Evolutionary conservation across 2,797 vertebrate species (phyloP), one percentile per base, ranked within the genome.

Genomic region (Karalla daura): DNA sequence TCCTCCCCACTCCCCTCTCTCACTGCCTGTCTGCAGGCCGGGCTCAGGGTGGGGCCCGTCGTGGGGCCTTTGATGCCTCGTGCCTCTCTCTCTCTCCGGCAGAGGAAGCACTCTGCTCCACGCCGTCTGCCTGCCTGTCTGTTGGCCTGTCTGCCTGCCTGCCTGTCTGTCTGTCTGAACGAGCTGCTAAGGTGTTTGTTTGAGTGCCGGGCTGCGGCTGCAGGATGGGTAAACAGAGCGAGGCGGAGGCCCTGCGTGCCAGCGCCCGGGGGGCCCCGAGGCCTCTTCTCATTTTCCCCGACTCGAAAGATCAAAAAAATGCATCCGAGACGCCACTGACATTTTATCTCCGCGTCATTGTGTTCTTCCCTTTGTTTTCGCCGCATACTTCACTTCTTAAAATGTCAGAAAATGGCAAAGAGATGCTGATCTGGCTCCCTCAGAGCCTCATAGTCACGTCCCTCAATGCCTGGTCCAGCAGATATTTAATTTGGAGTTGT

Each of bases 51-150:
- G 83, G 76, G 84, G 76, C 63, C 74, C 6, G 35, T 18, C 0
- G 27, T 64, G 67, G 67, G 58, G 80, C 70, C 77, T 88, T 89
- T 90, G 82, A 89, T 81, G 79, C 60, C 25, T 55, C 4, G 3
- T 30, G 3, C 56, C 21, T 33, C 64, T 76, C 21, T 33, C 64
- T 76, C 66, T 74, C 76, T 17, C 30, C 28, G 2, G 63, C 64
- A 10, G 63, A 81, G 86, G 81, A 88, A 82, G 73, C 7, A 67
- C 41, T 76, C 77, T 60, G 10, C n/a, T n/a, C n/a, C n/a, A 36
- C 3, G 8, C 53, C 45, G 65, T 76, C 69, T 70, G 63, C 14
- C 46, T 53, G 44, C 35, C 30, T 32, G 33, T 5, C 54, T 49
- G 65, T 75, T 67, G 67, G 60, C 13, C 39, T 49, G 44, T 30